Base-by-base conservation (phyloP, 2,888 invertebrate species). In the Colostygia pectinataria region DNA sequence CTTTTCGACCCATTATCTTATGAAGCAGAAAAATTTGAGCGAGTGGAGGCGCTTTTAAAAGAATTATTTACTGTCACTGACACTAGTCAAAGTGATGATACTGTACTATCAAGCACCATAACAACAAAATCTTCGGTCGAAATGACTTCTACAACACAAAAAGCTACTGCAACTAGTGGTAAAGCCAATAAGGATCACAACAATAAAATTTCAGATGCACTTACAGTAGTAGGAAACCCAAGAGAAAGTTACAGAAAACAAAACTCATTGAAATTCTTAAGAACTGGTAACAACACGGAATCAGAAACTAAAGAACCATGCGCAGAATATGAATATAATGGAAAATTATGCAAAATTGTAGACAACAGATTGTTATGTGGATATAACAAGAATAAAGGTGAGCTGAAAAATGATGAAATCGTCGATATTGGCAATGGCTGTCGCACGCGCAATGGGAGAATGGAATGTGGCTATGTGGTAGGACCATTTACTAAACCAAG, bases 391-490 rank as follows among this genome's bases (percentile, higher is more conserved):
- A 83, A 86, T 55, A 59, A 55, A 29, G 79, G 73, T 2, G 43
- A 63, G 3, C 23, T 58, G 5, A 58, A 63, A 44, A 53, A 60
- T 2, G 54, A 68, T 2, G 52, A 60, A 33, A 29, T 64, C 7
- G 45, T 66, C 12, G 65, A 80, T 31, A 28, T 80, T 2, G 74
- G 71, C 3, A 73, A 80, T 38, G 80, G 76, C 1, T 87, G 87
- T 53, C 61, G 62, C 20, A 37, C 68, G 18, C 74, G 77, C 7
- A 74, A 71, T 8, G 73, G 78, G n/a, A 79, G 87, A 61, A 57
- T 87, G 37, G 86, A 87, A 70, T 87, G 87, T 64, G 86, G 86
- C 2, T 87, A 87, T 57, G 34, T 60, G 1, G 50, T 33, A 7
- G 59, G 59, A 15, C 68, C 65, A 29, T 65, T 53, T 18, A 46